These are phyloP conservation scores for Tinea trinotella DNA, from an alignment of 2,888 invertebrate species.

Conservation along the genomic window DNA sequence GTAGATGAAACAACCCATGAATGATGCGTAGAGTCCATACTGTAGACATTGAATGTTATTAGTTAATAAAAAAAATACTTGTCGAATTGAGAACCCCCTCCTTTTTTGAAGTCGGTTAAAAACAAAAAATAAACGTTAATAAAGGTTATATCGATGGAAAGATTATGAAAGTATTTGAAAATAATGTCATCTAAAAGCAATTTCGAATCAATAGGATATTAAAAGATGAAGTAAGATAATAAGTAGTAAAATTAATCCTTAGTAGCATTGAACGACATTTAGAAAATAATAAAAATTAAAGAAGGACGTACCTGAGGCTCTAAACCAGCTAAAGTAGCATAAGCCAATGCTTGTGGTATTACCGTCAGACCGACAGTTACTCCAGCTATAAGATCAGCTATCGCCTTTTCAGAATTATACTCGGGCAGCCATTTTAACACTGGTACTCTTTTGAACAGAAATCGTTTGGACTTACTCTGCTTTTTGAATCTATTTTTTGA, in stretches of 20 bases:
- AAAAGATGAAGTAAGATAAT: background rate
- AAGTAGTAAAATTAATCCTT: background rate
- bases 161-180: too few relatives aligned
- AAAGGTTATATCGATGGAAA: background rate
- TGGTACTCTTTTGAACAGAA: conserved; percentile 71
- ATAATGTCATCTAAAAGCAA: too few relatives aligned
- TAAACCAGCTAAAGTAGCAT: conserved; percentile 90
- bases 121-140: background rate
- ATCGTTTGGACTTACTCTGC: conserved; percentile 45
- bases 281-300: background rate
- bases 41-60: conserved; percentile 42
- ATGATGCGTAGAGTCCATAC: conserved; percentile 96
- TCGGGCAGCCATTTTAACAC: conserved; percentile 81
- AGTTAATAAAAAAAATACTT: background rate
- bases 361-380: conserved; percentile 94
- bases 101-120: too few relatives aligned
- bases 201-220: too few relatives aligned
- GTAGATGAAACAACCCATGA: conserved; percentile 94
- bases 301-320: conserved; percentile 79
- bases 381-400: conserved; percentile 92
- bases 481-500: conserved; percentile 56
- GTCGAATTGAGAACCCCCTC: too few relatives aligned
- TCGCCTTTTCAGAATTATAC: conserved; percentile 81
- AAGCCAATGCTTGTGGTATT: conserved; percentile 93
- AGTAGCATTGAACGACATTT: too few relatives aligned